Evolutionary conservation across 2,113 vertebrate genomes (phyloP), one percentile per base, ranked within the genome.

Genomic region (Gallinago media): DNA sequence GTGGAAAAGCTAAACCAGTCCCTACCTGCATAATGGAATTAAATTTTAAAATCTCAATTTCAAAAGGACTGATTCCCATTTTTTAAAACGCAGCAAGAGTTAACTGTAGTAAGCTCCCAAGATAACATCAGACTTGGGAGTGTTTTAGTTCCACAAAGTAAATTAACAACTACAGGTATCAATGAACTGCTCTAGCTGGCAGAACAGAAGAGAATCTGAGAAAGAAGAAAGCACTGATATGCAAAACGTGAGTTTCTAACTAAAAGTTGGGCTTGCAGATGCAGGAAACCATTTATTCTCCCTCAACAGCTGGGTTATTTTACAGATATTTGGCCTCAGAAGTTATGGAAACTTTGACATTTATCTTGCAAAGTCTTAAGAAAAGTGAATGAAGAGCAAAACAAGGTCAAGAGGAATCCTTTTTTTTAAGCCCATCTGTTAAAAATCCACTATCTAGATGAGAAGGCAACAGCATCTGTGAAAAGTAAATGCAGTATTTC

Each of bases 261-360:
- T 63, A 86, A 27, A 94, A 86, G 52, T 11, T 79, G 49, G 27
- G 32, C 63, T 95, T 84, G 38, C 38, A 93, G 82, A 75, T 18
- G 15, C 66, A 89, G 87, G 84, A 96, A 97, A 73, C 32, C 6
- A 49, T 82, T 93, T 93, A 89, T 91, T 94, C 62, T 96, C 70
- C 44, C 42, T 91, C 79, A 94, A 70, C 63, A 95, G 70, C 59
- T 82, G 89, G n/a, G 31, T 77, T 95, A 85, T 67, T 94, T 92
- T 88, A 91, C 67, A 79, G 85, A 84, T 89, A 92, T 17, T 34
- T 36, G 66, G 47, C 66, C 54, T 92, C 96, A 82, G 81, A 94
- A 93, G 58, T 86, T 63, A 94, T 5, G 10, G 79, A 94, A 70
- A 83, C 62, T 75, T 95, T 88, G 75, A 90, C 90, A 94, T 58